Base-by-base conservation (phyloP, 2,888 invertebrate genomes). In the Eristalinus sepulchralis region DNA sequence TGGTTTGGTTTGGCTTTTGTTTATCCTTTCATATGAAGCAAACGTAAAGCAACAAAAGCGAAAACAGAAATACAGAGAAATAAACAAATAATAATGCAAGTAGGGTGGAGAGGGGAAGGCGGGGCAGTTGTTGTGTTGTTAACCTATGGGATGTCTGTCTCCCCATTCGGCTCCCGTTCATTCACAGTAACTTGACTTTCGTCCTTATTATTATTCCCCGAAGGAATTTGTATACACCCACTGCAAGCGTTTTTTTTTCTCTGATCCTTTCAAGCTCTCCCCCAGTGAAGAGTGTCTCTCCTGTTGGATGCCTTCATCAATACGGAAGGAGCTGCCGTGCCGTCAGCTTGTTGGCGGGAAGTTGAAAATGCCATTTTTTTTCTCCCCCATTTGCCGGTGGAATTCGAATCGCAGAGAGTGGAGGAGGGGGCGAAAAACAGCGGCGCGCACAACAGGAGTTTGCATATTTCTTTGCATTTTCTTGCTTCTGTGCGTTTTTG, bases 111-210 rank as follows among this genome's bases (percentile, higher is more conserved):
- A 4, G 60, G 11, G 27, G 20, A 4, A 27, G 36, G 6, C 36
- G 22, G 53, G 36, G 24, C 67, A 36, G 36, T 62, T 76, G 17
- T 57, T 70, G 67, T 63, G 67, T 67, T 85, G 76, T 77, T 77
- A 85, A 81, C 76, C 76, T 62, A 59, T 76, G 64, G 27, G 36
- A 17, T 67, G 55, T 8, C 39, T 53, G 47, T 17, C 47, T 47
- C 47, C 17, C 47, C 71, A 72, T 71, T 77, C 60, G 66, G 67
- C 31, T 66, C 60, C 67, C 78, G 73, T 83, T 78, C 73, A 83
- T 83, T 83, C 73, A 78, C 68, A 79, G 83, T 79, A 79, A 79
- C 79, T 83, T 79, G 83, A 83, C 79, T 79, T 83, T 83, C 73
- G 68, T 70, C 75, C 73, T 83, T 79, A 79, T 83, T 73, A 73